These are phyloP conservation scores for Nasonovia ribisnigri DNA, from an alignment of 2,888 invertebrate species.

Conservation along the genomic window DNA sequence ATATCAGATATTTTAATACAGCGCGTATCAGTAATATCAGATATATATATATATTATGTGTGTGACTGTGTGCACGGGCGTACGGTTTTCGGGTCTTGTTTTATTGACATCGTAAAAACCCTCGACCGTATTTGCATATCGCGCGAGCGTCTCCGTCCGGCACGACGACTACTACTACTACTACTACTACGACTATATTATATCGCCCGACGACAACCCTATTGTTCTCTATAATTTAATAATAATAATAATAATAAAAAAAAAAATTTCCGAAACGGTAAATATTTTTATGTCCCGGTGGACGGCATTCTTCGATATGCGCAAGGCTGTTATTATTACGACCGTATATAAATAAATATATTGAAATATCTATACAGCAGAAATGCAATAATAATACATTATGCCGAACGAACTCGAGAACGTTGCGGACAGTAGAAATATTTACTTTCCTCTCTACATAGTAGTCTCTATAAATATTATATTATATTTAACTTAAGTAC, in stretches of 20 bases:
- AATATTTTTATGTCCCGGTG: slow-evolving; percentile 39
- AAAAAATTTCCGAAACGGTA: slow-evolving; percentile 47
- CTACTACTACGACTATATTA: neutral
- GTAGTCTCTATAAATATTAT: neutral
- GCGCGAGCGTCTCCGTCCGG: neutral
- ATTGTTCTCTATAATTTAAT: slow-evolving; percentile 52
- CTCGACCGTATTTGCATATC: slow-evolving; percentile 52
- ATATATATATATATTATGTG: neutral
- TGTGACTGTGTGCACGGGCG: neutral
- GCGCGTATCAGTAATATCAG: slow-evolving; percentile 27
- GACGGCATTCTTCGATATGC: slow-evolving; percentile 1
- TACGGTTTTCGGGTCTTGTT: slow-evolving; percentile 62
- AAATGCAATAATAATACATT: neutral
- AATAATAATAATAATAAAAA: slow-evolving; percentile 14
- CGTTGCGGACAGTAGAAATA: neutral
- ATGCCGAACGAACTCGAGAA: neutral
- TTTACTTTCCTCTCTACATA: neutral
- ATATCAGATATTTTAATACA: neutral
- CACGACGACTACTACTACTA: neutral
- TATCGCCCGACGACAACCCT: neutral
- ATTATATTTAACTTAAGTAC: neutral
- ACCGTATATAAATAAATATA: neutral
- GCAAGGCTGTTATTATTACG: neutral
- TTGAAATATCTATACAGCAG: neutral
- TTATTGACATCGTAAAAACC: slow-evolving; percentile 64